These are phyloP conservation scores for Nematopogon swammerdamellus DNA, from an alignment of 2,888 invertebrate species.

Conservation along the genomic window DNA sequence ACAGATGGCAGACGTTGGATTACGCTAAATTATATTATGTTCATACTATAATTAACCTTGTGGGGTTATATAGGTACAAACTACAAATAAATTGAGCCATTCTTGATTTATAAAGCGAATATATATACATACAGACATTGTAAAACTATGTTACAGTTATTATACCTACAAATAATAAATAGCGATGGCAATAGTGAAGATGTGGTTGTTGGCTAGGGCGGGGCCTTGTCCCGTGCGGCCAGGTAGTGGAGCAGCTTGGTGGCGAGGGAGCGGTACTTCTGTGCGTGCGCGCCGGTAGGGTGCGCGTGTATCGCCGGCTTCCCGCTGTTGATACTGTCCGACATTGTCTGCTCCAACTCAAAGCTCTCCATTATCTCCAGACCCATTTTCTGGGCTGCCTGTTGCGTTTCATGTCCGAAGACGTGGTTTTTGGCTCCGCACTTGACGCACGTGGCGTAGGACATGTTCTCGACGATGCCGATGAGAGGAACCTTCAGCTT, in stretches of 20 bases:
- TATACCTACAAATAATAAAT: no score
- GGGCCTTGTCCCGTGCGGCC: conserved; percentile 32
- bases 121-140: no score
- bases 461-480: conserved; percentile 93
- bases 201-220: no score
- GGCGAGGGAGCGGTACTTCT: conserved; percentile 41
- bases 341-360: conserved; percentile 68
- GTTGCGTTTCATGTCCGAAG: conserved; percentile 66
- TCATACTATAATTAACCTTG: no score
- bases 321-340: conserved; percentile 68
- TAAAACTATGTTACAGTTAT: no score
- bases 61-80: no score
- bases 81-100: no score
- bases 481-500: conserved; percentile 79
- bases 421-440: conserved; percentile 72
- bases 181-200: no score
- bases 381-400: conserved; percentile 63
- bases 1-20: no score
- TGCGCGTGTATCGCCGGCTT: conserved; percentile 69
- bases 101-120: no score
- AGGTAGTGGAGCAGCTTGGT: conserved; percentile 45
- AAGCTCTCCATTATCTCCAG: conserved; percentile 67
- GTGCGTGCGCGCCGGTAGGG: conserved; percentile 53
- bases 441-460: conserved; percentile 69
- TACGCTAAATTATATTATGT: no score